Evolutionary conservation across 2,113 vertebrate species (phyloP).

Genomic region (Zosterops pallidus): DNA sequence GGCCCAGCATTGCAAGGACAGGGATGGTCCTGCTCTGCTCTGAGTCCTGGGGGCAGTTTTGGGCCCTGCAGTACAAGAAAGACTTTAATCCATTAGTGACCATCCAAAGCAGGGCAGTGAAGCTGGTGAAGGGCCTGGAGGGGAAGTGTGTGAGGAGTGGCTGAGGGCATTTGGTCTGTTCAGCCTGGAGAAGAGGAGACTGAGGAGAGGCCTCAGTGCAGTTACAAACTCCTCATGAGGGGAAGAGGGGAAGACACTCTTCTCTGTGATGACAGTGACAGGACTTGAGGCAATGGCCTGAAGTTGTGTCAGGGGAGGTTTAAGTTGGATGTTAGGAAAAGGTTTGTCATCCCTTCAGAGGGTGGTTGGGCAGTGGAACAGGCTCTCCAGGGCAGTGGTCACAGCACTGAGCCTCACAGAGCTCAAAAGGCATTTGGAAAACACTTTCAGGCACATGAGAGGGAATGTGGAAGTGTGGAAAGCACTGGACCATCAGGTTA

Average conservation of each 20-base stretch:
- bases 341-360: background rate
- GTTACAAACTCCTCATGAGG: accelerated
- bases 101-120: background rate
- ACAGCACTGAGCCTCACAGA: background rate
- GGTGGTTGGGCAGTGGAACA: background rate
- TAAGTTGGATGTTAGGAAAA: background rate
- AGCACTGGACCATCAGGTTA: background rate
- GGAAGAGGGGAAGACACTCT: background rate
- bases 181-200: background rate
- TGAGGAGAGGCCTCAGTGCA: accelerated
- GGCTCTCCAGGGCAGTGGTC: background rate
- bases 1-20: background rate
- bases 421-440: background rate
- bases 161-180: background rate
- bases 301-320: background rate
- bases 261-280: background rate
- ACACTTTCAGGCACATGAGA: background rate
- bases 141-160: accelerated
- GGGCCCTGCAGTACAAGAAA: background rate
- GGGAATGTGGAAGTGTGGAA: background rate
- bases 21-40: background rate
- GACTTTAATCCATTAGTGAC: background rate
- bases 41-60: background rate
- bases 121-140: background rate
- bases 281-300: background rate